A percentile compares a stretch with the other conserved stretches of the same genome.
Evolutionary conservation across 2,797 vertebrate genomes (phyloP).

Genomic region (Mareca strepera): DNA sequence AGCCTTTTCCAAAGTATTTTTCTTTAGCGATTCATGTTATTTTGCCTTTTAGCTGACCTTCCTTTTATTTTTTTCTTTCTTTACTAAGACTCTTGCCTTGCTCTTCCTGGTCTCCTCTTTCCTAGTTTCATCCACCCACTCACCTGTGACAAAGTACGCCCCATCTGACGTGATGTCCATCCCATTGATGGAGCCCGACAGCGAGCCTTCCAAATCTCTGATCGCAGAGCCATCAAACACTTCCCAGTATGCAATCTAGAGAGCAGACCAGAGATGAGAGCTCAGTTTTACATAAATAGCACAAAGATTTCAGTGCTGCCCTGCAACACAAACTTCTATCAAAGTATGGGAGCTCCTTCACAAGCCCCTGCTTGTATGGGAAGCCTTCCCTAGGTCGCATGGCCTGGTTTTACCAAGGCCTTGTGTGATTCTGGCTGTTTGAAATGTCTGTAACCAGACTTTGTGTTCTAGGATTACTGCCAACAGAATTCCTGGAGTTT

Average conservation of each 20-base stretch:
- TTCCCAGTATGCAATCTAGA: slow-evolving; percentile 90
- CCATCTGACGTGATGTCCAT: slow-evolving; percentile 87
- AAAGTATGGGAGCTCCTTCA: not conserved
- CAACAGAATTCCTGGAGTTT: not conserved
- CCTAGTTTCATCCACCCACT: not conserved
- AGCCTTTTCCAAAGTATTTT: not conserved
- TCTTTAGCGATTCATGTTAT: not conserved
- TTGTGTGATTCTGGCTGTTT: not conserved
- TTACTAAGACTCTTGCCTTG: not conserved
- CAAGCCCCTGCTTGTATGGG: not conserved
- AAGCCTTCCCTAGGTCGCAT: not conserved
- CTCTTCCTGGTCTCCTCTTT: not conserved
- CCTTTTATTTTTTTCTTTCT: not conserved
- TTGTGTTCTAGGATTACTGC: not conserved
- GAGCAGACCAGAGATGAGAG: not conserved
- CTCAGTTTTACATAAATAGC: not conserved
- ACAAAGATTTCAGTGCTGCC: not conserved
- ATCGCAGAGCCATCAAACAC: slow-evolving; percentile 84
- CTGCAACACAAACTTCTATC: not conserved
- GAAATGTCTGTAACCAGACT: not conserved
- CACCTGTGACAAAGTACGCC: slow-evolving; percentile 86
- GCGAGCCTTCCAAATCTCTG: slow-evolving; percentile 85
- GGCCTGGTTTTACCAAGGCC: not conserved
- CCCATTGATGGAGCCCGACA: slow-evolving; percentile 85
- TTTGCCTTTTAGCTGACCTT: not conserved